Evolutionary conservation across 2,113 vertebrate genomes (phyloP).

Genomic region (Xiphias gladius): DNA sequence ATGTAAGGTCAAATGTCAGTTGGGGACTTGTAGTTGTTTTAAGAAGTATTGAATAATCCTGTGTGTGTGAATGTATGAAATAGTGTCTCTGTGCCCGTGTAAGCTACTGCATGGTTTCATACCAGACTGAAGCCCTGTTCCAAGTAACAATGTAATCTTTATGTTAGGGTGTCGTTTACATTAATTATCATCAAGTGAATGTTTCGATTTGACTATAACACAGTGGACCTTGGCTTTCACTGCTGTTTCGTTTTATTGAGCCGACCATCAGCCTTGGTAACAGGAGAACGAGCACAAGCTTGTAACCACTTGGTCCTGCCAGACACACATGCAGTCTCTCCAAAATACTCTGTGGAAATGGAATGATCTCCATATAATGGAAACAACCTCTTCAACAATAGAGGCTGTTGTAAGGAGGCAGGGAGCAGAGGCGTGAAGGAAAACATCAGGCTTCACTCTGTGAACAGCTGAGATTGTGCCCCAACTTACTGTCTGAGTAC

Average conservation of each 20-base stretch:
- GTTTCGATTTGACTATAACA: slow-evolving; percentile 64
- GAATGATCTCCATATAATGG: slow-evolving; percentile 76
- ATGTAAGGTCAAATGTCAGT: slow-evolving; percentile 33
- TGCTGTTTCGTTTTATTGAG: slow-evolving; percentile 58
- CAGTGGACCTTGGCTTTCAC: slow-evolving; percentile 35
- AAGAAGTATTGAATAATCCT: slow-evolving; percentile 11
- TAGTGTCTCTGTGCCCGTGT: slow-evolving; percentile 27
- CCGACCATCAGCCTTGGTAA: slow-evolving; percentile 65
- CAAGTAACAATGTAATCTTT: slow-evolving; percentile 36
- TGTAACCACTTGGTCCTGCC: slow-evolving; percentile 47
- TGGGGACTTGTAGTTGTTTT: slow-evolving; percentile 22
- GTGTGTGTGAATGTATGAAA: slow-evolving; percentile 22
- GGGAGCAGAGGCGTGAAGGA: slow-evolving; percentile 67
- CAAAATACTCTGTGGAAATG: slow-evolving; percentile 64
- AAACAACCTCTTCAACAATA: slow-evolving; percentile 71
- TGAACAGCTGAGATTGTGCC: slow-evolving; percentile 63
- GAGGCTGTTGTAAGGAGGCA: slow-evolving; percentile 66
- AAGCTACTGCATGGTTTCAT: background rate
- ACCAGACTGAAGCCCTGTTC: slow-evolving; percentile 17
- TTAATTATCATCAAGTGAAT: slow-evolving; percentile 54
- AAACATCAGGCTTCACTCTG: slow-evolving; percentile 54
- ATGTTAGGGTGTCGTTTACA: slow-evolving; percentile 34
- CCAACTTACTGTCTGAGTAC: slow-evolving; percentile 44
- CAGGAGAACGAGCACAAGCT: slow-evolving; percentile 43
- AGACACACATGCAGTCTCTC: slow-evolving; percentile 22